Percentiles rank a stretch among this genome's conserved stretches.
Conservation (phyloP, 1,140 invertebrate genomes). For the Drosophila punjabiensis region DNA sequence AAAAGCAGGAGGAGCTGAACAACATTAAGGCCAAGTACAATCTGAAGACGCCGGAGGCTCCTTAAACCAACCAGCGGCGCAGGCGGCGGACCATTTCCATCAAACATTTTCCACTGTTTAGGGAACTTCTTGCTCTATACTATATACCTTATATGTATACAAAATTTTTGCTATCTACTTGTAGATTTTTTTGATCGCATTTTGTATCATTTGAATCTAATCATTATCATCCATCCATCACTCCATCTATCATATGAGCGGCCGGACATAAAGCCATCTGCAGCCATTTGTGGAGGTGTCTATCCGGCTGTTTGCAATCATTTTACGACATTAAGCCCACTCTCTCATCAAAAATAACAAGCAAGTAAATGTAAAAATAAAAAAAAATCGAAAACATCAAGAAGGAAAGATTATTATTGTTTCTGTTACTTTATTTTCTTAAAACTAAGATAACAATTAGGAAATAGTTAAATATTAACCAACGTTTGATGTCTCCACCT, state of each 20-base stretch:
- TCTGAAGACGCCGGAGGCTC: conserved; percentile 85
- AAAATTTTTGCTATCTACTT: conserved; percentile 69
- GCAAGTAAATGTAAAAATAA: conserved; percentile 78
- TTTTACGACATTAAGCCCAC: conserved; percentile 52
- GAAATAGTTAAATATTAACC: conserved; percentile 68
- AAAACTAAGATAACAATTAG: conserved; percentile 37
- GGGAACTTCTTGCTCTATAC: conserved; percentile 34
- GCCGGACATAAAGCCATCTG: conserved; percentile 1
- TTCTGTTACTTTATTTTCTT: conserved; percentile 3
- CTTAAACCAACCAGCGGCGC: conserved; percentile 41
- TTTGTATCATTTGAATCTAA: conserved; percentile 65
- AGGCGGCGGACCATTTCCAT: conserved; percentile 28
- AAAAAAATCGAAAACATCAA: conserved; percentile 72
- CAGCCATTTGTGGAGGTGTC: conserved; percentile 12
- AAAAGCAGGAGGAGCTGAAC: conserved; percentile 98
- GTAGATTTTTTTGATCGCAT: conserved; percentile 62
- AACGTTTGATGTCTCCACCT: conserved; percentile 20
- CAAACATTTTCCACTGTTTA: conserved; percentile 47
- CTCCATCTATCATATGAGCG: conserved; percentile 49
- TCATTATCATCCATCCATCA: conserved; percentile 69
- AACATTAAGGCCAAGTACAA: conserved; percentile 98
- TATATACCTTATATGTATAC: conserved; percentile 35
- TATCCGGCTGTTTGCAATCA: conserved; percentile 49
- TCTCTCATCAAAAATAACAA: conserved; percentile 80
- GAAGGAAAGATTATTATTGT: neutral